A percentile compares a stretch with the other conserved stretches of the same genome.
These are phyloP conservation scores for Mellivora capensis DNA, from an alignment of 2,113 vertebrate genomes.

Conservation along the genomic window DNA sequence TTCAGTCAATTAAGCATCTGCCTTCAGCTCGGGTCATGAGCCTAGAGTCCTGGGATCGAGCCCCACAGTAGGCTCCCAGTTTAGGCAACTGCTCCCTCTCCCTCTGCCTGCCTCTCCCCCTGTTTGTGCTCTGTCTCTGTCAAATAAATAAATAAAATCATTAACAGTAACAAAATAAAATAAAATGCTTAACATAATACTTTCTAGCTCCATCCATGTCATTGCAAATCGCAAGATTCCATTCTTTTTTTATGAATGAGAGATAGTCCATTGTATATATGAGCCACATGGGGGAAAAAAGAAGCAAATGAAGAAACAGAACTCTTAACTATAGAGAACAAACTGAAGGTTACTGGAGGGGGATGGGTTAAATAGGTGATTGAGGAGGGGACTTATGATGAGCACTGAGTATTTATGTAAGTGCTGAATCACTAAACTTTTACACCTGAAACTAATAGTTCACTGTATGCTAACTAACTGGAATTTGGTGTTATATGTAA, in stretches of 20 bases:
- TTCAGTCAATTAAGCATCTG: neutral
- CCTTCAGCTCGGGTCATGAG: neutral
- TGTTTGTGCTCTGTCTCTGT: neutral
- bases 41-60: neutral
- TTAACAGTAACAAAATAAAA: neutral
- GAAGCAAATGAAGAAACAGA: neutral
- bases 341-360: neutral
- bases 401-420: neutral
- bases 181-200: neutral
- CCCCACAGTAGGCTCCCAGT: neutral
- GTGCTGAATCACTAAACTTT: neutral
- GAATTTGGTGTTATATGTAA: neutral
- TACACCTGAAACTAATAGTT: neutral
- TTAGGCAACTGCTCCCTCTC: neutral
- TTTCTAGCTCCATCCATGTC: neutral
- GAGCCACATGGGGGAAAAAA: neutral
- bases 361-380: neutral
- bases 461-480: neutral
- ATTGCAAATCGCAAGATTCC: neutral
- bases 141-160: neutral
- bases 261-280: neutral
- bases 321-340: neutral
- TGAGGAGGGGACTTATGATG: neutral
- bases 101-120: neutral
- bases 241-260: neutral